These are phyloP conservation scores for Sceloporus undulatus DNA, from an alignment of 2,113 vertebrate species.

Conservation along the genomic window DNA sequence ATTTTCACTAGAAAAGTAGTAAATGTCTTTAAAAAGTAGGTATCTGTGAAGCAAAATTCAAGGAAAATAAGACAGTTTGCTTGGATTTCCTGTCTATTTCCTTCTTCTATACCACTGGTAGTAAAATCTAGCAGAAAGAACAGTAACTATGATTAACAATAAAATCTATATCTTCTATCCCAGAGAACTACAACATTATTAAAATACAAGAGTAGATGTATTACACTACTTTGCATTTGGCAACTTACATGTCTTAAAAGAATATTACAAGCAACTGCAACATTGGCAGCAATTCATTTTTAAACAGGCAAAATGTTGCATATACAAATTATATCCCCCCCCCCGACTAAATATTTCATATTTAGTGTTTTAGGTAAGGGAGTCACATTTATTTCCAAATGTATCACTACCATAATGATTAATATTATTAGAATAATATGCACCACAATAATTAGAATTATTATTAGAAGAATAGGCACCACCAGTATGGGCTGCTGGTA, in stretches of 20 bases:
- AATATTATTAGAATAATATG: neutral
- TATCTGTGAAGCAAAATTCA: neutral
- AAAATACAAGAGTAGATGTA: neutral
- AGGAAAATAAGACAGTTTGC: neutral
- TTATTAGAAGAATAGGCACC: no score
- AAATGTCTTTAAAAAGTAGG: neutral
- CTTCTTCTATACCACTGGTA: neutral
- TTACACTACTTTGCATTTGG: neutral
- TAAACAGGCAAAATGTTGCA: neutral
- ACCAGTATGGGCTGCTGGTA: neutral
- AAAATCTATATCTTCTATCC: neutral
- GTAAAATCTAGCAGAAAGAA: neutral
- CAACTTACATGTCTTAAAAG: neutral
- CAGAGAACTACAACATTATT: slow-evolving; percentile 8
- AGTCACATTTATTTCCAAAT: neutral
- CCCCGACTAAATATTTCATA: neutral
- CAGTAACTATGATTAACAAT: neutral
- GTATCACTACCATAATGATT: neutral
- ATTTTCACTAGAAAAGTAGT: neutral
- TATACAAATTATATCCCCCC: neutral
- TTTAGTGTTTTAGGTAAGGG: neutral
- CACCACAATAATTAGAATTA: no score
- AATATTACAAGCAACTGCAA: neutral
- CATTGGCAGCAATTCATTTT: neutral
- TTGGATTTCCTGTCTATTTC: neutral